Evolutionary conservation across 2,113 vertebrate genomes (phyloP).

Genomic region (Semicossyphus pulcher): DNA sequence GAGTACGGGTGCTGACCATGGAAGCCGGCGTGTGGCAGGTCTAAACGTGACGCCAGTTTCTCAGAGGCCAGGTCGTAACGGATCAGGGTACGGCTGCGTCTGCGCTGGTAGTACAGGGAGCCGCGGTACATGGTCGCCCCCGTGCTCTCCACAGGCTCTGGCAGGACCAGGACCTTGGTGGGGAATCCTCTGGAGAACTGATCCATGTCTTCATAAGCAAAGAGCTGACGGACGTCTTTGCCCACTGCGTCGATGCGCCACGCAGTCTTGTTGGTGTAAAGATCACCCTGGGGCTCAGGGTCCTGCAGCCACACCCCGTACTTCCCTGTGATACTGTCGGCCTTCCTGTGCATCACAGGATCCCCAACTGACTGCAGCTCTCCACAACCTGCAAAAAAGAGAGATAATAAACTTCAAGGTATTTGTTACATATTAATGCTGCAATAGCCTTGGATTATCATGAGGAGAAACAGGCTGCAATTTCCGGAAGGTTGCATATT

Average conservation of each 20-base stretch:
- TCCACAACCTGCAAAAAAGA: conserved; percentile 85
- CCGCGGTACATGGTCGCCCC: conserved; percentile 88
- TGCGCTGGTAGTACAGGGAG: conserved; percentile 90
- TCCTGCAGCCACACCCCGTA: conserved; percentile 96
- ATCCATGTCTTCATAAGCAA: conserved; percentile 85
- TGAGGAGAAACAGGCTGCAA: too few relatives aligned
- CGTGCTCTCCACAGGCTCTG: conserved; percentile 89
- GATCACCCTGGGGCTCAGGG: conserved; percentile 82
- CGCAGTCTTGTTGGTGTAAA: conserved; percentile 85
- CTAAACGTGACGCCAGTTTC: conserved; percentile 79
- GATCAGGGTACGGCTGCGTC: conserved; percentile 83
- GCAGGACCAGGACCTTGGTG: conserved; percentile 86
- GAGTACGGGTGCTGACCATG: conserved; percentile 92
- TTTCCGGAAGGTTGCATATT: too few relatives aligned
- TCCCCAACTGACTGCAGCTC: conserved; percentile 88
- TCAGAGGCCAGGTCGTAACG: conserved; percentile 87
- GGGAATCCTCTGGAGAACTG: conserved; percentile 89
- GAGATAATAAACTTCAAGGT: background rate
- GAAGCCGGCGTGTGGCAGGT: conserved; percentile 87
- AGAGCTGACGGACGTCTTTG: conserved; percentile 89
- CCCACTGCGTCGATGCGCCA: conserved; percentile 92
- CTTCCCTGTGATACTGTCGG: conserved; percentile 90
- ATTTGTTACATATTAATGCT: background rate
- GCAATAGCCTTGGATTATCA: too few relatives aligned
- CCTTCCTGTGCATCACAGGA: conserved; percentile 87